Base-by-base conservation (phyloP, 2,888 invertebrate genomes). In the Oxycera nigricornis region DNA sequence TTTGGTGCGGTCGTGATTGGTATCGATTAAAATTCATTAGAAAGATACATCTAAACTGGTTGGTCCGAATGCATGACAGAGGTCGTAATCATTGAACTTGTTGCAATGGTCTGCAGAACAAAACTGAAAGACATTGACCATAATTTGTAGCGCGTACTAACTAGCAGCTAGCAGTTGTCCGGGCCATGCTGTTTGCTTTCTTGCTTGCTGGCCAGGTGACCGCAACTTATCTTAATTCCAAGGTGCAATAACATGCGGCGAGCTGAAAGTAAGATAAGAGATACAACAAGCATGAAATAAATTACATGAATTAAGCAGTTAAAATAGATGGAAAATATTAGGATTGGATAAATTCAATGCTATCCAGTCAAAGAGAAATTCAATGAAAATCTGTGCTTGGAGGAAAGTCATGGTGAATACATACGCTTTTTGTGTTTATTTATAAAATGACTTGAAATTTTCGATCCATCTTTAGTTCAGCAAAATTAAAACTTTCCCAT, bases 21-120 rank as follows among this genome's bases (percentile, higher is more conserved):
- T n/a, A n/a, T 35, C 39, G 11, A 35, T 35, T 35, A 35, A 11
- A 35, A 7, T 35, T 35, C 7, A 35, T 35, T 35, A 7, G 2
- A 55, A 11, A 55, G 22, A 24, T 55, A 9, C 9, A 22, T 24
- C 3, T 3, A 17, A 55, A 55, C 55, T 22, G 24, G 55, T 55
- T 55, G 3, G 20, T 24, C 17, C 20, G 9, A 22, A 55, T 22
- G 1, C 22, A 55, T n/a, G 20, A 55, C 35, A 4, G 41, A 65
- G 65, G 41, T n/a, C 41, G 26, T 17, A 35, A 65, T 35, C 65
- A 65, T 65, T 65, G 65, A 65, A 65, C 65, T 65, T 65, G 65
- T 65, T 65, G 65, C 41, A n/a, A n/a, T n/a, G n/a, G n/a, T n/a
- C 11, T 17, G 11, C 22, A 39, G 24, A 7, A 3, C 3, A 41